phyloP scores from a whole-genome alignment of 1,140 invertebrate species.

The Drosophila pruinosa region DNA sequence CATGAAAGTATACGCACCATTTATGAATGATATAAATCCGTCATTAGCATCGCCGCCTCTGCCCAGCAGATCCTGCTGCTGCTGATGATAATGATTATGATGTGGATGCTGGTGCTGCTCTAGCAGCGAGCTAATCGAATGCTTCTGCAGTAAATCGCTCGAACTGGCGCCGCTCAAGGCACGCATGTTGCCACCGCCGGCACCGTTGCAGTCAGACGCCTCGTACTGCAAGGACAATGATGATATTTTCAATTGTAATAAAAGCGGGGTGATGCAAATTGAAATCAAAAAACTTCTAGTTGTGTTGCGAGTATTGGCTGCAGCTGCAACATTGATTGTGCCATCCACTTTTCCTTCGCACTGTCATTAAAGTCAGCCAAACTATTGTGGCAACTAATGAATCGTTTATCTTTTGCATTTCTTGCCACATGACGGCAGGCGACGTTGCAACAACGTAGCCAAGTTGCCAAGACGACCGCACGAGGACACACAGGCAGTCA shows the following conservation, averaged over 20 bases:
- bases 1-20: conserved; percentile 48
- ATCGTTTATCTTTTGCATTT: conserved; percentile 79
- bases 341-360: neutral
- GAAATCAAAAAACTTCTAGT: neutral
- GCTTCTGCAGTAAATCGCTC: conserved; percentile 83
- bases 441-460: conserved; percentile 56
- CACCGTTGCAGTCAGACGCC: conserved; percentile 57
- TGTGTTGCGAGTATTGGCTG: conserved; percentile 5
- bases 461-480: conserved; percentile 66
- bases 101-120: conserved; percentile 69
- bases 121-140: conserved; percentile 84
- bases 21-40: conserved; percentile 69
- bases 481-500: conserved; percentile 43
- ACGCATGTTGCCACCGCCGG: conserved; percentile 61
- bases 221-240: conserved; percentile 59
- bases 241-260: conserved; percentile 48
- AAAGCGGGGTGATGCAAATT: conserved; percentile 29
- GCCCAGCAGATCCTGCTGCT: conserved; percentile 51
- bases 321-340: conserved; percentile 31
- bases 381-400: conserved; percentile 67
- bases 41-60: conserved; percentile 53
- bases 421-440: conserved; percentile 62
- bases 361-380: conserved; percentile 30
- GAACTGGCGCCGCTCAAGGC: conserved; percentile 63
- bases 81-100: conserved; percentile 32